Base-by-base conservation (phyloP, 2,888 invertebrate genomes). In the Amblyjoppa proteus region DNA sequence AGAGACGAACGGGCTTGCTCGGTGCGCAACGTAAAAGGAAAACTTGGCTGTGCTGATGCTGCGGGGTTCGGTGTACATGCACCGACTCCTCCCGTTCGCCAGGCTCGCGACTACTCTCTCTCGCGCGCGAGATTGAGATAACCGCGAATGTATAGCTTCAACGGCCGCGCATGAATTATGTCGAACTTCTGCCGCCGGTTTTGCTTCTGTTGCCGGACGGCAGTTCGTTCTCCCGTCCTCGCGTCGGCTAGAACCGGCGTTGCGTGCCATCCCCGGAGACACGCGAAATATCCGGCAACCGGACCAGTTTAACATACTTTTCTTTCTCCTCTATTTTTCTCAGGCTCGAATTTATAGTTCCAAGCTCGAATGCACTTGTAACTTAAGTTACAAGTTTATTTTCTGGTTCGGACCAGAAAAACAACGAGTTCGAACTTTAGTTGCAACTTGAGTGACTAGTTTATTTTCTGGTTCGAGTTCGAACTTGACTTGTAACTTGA, bases 111-210 rank as follows among this genome's bases (percentile, higher is more conserved):
- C 74, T 41, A 31, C 53, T 16, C 58, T n/a, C 71, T n/a, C 73
- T 16, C 38, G 16, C 16, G 28, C 68, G 7, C 71, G 79, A 85
- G 83, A 85, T 79, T 64, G 74, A 82, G 82, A 85, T 83, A 83
- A 85, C 85, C 49, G 56, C 79, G 83, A 76, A 82, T 82, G 76
- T 73, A 81, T 80, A 73, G 76, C 76, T 66, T 51, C 31, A 83
- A 80, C 71, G 77, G 74, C 49, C 71, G 81, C 74, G 79, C 81
- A 87, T 88, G 88, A 88, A 82, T 88, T 85, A 88, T 83, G 81
- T 84, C 85, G 77, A 85, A 87, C 85, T 85, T 85, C 71, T 87
- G 83, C 77, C 53, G 76, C 76, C 13, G 74, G 56, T 73, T 71
- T 51, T 82, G 76, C 71, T 66, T 71, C 41, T 79, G 51, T 80